Evolutionary conservation across 2,888 invertebrate genomes (phyloP).

Genomic region (Priocnemis perturbator): DNA sequence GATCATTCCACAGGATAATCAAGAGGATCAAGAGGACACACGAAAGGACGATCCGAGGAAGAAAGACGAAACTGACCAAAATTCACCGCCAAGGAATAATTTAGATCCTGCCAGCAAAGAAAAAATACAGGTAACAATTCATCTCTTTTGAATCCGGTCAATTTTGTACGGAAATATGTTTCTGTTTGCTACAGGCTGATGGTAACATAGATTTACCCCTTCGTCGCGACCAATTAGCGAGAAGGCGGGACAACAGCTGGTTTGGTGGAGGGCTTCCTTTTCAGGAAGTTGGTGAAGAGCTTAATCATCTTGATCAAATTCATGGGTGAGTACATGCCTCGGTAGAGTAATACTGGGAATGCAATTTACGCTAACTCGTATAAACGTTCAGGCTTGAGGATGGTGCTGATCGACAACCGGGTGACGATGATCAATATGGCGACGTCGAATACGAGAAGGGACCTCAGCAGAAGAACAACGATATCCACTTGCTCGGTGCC

Average conservation of each 20-base stretch:
- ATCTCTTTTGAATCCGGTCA: too few relatives aligned
- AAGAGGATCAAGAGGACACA: constrained; percentile 43
- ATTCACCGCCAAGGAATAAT: constrained; percentile 26
- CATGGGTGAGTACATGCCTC: background rate
- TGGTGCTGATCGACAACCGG: constrained; percentile 55
- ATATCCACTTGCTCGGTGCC: constrained; percentile 64
- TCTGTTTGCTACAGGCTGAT: constrained; percentile 18
- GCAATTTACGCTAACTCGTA: too few relatives aligned
- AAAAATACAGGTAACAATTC: constrained; percentile 16
- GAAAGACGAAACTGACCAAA: constrained; percentile 43
- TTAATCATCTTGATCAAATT: constrained; percentile 59
- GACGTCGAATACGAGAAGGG: constrained; percentile 67
- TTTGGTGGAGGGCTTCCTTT: constrained; percentile 62
- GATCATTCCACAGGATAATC: constrained; percentile 53
- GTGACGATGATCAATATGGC: constrained; percentile 67
- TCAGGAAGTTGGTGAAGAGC: constrained; percentile 71
- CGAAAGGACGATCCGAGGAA: constrained; percentile 39
- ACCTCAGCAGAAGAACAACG: constrained; percentile 65
- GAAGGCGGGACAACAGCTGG: constrained; percentile 51
- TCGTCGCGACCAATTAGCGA: constrained; percentile 55
- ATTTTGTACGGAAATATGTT: too few relatives aligned
- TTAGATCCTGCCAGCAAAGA: constrained; percentile 42
- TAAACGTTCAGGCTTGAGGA: constrained; percentile 61
- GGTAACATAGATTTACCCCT: constrained; percentile 47
- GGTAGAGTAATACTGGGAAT: background rate